A percentile compares a stretch with the other conserved stretches of the same genome.
phyloP scores from a whole-genome alignment of 2,113 vertebrate species.

The Rhinoderma darwinii region DNA sequence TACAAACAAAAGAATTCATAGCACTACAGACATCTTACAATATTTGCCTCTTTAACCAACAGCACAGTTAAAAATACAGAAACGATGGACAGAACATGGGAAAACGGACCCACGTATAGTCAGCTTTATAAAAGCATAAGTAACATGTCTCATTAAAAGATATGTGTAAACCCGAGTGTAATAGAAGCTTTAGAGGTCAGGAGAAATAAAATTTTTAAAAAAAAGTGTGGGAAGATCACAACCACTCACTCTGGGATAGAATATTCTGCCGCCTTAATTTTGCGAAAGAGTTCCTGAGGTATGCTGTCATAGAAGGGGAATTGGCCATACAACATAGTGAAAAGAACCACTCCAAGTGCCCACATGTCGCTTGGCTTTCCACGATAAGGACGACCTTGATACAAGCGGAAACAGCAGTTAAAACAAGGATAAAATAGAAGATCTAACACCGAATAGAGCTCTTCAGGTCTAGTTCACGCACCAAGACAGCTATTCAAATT shows the following conservation, averaged over 20 bases:
- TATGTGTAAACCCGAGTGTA: background rate
- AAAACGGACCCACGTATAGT: too few relatives aligned
- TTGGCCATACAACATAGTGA: conserved; percentile 99
- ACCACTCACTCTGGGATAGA: conserved; percentile 94
- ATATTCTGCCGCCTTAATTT: conserved; percentile 99
- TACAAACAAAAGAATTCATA: too few relatives aligned
- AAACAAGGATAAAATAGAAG: conserved; percentile 37
- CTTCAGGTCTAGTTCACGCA: background rate
- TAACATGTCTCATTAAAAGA: background rate
- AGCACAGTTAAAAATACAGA: too few relatives aligned
- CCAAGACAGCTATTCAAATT: background rate
- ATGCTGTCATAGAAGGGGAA: conserved; percentile 99
- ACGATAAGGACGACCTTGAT: conserved; percentile 90
- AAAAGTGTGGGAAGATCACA: background rate
- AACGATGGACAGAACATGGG: too few relatives aligned
- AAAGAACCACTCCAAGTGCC: conserved; percentile 96
- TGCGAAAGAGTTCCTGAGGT: conserved; percentile 99
- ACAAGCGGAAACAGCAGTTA: conserved; percentile 21
- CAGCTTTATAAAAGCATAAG: background rate
- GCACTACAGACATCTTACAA: too few relatives aligned
- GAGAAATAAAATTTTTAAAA: too few relatives aligned
- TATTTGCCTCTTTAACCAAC: too few relatives aligned
- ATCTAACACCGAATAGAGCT: background rate
- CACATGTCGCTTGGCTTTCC: conserved; percentile 99
- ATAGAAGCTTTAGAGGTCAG: background rate